These are phyloP conservation scores for Enteromius radiatus DNA, from an alignment of 2,797 vertebrate species.

Conservation along the genomic window DNA sequence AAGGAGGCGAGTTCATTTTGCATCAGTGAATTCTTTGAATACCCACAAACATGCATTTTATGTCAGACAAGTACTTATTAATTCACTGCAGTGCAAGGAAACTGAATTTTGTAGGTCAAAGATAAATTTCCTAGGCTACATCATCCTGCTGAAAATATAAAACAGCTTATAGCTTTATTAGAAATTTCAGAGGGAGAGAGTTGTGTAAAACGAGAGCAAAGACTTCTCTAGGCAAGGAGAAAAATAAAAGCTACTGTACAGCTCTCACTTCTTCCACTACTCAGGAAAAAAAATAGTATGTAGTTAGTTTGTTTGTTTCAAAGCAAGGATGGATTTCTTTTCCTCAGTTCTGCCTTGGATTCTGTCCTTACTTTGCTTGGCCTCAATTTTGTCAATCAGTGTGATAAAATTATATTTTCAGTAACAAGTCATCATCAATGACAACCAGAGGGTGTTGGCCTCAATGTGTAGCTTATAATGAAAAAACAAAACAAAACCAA, in stretches of 20 bases:
- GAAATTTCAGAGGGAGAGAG: not conserved
- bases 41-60: not conserved
- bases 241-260: not conserved
- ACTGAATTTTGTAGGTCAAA: not conserved
- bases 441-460: no score
- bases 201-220: not conserved
- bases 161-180: not conserved
- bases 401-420: not conserved
- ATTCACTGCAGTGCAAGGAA: not conserved
- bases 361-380: not conserved
- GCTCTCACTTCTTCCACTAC: not conserved
- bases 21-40: not conserved
- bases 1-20: not conserved
- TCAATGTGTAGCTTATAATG: no score
- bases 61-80: not conserved
- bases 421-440: no score
- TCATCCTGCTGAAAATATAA: not conserved
- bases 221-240: not conserved
- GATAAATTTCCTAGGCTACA: not conserved
- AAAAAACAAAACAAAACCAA: no score
- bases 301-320: not conserved
- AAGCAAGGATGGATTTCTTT: not conserved
- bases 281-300: no score
- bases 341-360: not conserved
- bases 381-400: not conserved